Base-by-base conservation (phyloP, 1,140 invertebrate genomes). In the Anoplophora glabripennis region DNA sequence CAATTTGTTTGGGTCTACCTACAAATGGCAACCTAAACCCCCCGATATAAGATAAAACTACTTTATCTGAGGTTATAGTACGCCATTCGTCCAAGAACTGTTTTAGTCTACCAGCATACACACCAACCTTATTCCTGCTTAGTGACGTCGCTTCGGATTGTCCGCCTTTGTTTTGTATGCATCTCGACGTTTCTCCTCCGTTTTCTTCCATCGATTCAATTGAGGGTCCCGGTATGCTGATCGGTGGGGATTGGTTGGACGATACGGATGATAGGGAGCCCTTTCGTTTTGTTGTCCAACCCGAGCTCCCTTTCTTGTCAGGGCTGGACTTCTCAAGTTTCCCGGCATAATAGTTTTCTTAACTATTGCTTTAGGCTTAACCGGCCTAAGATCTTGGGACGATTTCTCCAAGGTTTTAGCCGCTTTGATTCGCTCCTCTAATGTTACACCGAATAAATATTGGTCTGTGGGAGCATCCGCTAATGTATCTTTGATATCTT, bases 291-390 rank as follows among this genome's bases (percentile, higher is more conserved):
- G 15, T n/a, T 14, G 17, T 28, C 38, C 5, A 10, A n/a, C 18
- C 35, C 44, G n/a, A n/a, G 21, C 15, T 46, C 38, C 14, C 35
- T 37, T 10, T 10, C 34, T 18, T 12, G 28, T 3, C 7, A 18
- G 9, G 18, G 48, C 17, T 52, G 56, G 56, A 46, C 56, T 41
- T 37, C 35, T 53, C 14, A 9, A 58, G 56, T 58, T 58, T 58
- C 51, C 51, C 12, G 44, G 9, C 8, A 5, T 4, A n/a, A n/a
- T 21, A 4, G 36, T 40, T n/a, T 45, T 53, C 15, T 53, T 12
- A 53, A 42, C n/a, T n/a, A n/a, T n/a, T 44, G 12, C 55, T 56
- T 49, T 14, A 7, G 18, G 5, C 17, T 17, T 46, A 18, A 36
- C 11, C 7, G 9, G 9, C 33, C 36, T 57, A 4, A 61, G 46